Conservation (phyloP, 2,797 vertebrate species). For the Sebastes taczanowskii region DNA sequence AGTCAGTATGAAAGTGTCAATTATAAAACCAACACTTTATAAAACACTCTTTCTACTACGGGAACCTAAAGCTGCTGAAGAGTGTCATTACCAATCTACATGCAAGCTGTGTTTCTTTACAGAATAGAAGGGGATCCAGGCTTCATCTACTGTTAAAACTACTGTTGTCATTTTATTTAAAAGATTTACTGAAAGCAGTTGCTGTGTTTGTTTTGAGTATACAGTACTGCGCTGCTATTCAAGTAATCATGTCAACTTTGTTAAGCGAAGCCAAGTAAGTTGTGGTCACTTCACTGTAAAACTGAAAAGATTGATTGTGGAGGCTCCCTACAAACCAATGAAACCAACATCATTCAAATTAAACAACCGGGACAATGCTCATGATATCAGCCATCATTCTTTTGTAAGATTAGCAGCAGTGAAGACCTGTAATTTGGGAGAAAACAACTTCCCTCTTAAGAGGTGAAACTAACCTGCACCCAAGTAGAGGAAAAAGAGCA, state of each 20-base stretch:
- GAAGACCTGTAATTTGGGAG: background rate
- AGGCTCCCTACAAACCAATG: background rate
- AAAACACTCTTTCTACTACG: constrained; percentile 14
- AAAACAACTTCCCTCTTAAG: background rate
- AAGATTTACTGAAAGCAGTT: background rate
- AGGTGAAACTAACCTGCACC: background rate
- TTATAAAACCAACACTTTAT: constrained; percentile 37
- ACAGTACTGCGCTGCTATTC: background rate
- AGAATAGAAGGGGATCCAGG: background rate
- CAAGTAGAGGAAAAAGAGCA: background rate
- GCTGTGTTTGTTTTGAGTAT: background rate
- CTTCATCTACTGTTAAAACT: background rate
- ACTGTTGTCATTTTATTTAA: background rate
- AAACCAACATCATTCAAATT: constrained; percentile 2
- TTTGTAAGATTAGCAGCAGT: background rate
- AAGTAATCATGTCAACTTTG: background rate
- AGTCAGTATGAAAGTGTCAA: constrained; percentile 38
- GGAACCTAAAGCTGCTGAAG: background rate
- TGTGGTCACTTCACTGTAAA: background rate
- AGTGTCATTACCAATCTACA: background rate
- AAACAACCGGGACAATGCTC: background rate
- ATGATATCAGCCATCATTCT: background rate
- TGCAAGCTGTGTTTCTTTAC: background rate
- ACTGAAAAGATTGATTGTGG: background rate
- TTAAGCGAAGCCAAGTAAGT: background rate